phyloP scores from a whole-genome alignment of 2,888 invertebrate genomes.

The Ophion costatus region DNA sequence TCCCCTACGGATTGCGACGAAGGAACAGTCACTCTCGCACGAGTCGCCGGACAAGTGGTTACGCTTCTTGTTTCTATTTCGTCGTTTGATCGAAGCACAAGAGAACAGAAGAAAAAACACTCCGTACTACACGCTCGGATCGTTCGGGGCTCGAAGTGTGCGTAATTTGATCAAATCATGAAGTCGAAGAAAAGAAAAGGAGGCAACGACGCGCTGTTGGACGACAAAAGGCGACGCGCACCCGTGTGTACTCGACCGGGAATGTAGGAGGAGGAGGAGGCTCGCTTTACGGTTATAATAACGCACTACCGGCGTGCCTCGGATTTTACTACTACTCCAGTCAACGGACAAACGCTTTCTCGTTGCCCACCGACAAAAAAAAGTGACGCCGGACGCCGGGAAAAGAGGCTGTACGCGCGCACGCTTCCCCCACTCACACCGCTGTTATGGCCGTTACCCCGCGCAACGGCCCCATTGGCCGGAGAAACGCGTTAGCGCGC shows the following conservation, averaged over 20 bases:
- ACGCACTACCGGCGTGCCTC: conserved; percentile 54
- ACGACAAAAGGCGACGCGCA: conserved; percentile 40
- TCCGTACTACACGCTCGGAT: not conserved
- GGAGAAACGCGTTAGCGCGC: not conserved
- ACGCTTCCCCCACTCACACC: conserved; percentile 3
- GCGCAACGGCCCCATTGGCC: conserved; percentile 37
- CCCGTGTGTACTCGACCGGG: conserved; percentile 23
- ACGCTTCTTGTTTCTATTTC: conserved; percentile 17
- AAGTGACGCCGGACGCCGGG: conserved; percentile 48
- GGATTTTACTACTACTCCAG: conserved; percentile 65
- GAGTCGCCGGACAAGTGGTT: not conserved
- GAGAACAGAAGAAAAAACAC: conserved; percentile 8
- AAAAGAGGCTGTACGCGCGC: conserved; percentile 10
- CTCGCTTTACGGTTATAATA: conserved; percentile 56
- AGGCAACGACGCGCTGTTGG: conserved; percentile 10
- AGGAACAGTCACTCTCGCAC: conserved; percentile 17
- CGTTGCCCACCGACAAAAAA: conserved; percentile 22
- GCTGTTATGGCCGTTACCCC: conserved; percentile 19
- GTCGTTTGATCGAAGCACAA: conserved; percentile 27
- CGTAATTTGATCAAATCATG: conserved; percentile 26
- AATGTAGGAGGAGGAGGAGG: conserved; percentile 8
- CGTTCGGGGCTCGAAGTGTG: not conserved
- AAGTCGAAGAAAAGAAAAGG: not conserved
- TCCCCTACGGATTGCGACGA: conserved; percentile 4
- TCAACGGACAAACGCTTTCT: conserved; percentile 70